Evolutionary conservation across 2,888 invertebrate species (phyloP).

Genomic region (Eupithecia dodoneata): DNA sequence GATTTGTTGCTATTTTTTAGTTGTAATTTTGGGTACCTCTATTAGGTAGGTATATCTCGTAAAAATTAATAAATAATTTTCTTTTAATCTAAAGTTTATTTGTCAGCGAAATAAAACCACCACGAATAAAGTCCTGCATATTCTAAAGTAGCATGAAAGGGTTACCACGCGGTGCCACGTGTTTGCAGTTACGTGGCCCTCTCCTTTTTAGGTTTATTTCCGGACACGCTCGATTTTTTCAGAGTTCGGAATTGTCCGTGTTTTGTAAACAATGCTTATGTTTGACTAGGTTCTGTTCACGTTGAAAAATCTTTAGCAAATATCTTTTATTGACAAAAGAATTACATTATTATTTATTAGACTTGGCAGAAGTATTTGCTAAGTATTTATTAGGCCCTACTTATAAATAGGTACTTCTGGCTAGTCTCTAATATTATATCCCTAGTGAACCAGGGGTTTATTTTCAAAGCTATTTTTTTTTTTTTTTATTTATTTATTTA

Average conservation of each 20-base stretch:
- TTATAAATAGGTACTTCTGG: too few species aligned
- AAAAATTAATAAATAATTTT: not conserved
- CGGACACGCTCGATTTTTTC: not conserved
- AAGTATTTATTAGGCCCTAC: too few species aligned
- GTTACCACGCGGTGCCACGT: constrained; percentile 10
- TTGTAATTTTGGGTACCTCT: not conserved
- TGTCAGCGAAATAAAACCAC: not conserved
- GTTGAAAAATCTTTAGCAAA: not conserved
- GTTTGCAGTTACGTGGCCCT: constrained; percentile 12
- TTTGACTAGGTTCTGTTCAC: not conserved
- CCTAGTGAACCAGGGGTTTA: too few species aligned
- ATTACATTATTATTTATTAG: not conserved
- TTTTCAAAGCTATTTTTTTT: too few species aligned
- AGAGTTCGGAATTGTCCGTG: constrained; percentile 7
- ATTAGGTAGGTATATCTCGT: too few species aligned
- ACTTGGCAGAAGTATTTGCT: too few species aligned
- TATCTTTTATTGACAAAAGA: not conserved
- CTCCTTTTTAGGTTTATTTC: constrained; percentile 20
- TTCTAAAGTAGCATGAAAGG: not conserved
- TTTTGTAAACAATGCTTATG: not conserved
- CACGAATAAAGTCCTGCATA: not conserved
- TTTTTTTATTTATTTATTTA: too few species aligned
- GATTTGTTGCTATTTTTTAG: not conserved
- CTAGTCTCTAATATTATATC: too few species aligned
- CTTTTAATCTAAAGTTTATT: too few species aligned